A percentile compares a stretch with the other conserved stretches of the same genome.
Evolutionary conservation across 2,113 vertebrate species (phyloP).

Genomic region (Nerophis lumbriciformis): DNA sequence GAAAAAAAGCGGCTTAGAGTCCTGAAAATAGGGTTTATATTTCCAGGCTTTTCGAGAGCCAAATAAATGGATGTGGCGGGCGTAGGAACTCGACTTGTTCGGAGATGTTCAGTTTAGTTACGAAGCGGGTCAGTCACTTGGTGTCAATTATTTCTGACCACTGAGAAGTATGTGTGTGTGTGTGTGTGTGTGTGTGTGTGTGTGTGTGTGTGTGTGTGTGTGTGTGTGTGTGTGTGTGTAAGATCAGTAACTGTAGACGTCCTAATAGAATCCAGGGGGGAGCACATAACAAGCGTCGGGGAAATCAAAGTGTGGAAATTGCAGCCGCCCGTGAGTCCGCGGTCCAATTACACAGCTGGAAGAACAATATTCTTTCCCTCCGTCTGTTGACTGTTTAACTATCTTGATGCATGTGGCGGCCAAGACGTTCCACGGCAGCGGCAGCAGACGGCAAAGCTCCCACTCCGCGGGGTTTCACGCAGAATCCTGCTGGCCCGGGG

Average conservation of each 20-base stretch:
- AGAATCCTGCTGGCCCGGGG: slow-evolving; percentile 17
- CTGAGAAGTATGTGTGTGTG: background rate
- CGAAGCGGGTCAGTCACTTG: slow-evolving; percentile 27
- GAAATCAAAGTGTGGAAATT: slow-evolving; percentile 50
- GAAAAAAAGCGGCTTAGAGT: no score
- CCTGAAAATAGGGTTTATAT: no score
- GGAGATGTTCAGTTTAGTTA: slow-evolving; percentile 26
- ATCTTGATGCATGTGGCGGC: slow-evolving; percentile 10
- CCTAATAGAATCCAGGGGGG: slow-evolving; percentile 32
- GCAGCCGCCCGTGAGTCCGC: slow-evolving; percentile 13
- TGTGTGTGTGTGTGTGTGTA: background rate
- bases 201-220: background rate
- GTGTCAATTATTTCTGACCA: slow-evolving; percentile 31
- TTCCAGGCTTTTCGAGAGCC: no score
- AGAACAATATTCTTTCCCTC: slow-evolving; percentile 14
- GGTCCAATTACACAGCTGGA: slow-evolving; percentile 28
- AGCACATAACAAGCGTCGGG: slow-evolving; percentile 36
- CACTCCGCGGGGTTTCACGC: slow-evolving; percentile 17
- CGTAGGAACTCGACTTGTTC: no score
- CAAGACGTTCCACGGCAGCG: background rate
- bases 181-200: no score
- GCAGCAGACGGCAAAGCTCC: slow-evolving; percentile 7
- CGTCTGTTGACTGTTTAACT: slow-evolving; percentile 9
- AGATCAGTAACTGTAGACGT: slow-evolving; percentile 23
- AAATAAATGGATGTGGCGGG: no score